Evolutionary conservation across 1,140 invertebrate genomes (phyloP), one percentile per base, ranked within the genome.

Genomic region (Plodia interpunctella): DNA sequence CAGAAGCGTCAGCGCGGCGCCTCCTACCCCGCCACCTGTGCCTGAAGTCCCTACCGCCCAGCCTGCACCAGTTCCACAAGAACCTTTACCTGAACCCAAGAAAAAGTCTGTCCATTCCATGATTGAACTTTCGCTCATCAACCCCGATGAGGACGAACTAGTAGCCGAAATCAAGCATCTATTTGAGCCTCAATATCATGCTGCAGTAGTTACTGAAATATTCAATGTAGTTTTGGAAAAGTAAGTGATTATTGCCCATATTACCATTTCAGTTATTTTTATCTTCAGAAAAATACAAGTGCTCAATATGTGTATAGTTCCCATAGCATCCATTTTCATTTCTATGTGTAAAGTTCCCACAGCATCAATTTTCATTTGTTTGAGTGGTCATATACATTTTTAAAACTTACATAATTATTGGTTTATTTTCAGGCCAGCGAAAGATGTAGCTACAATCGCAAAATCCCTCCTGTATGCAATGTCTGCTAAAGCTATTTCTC

Each of bases 161-260:
- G 64, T 74, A 3, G 53, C 55, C 10, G 78, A 88, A 15, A 60
- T 84, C 15, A 80, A 83, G 52, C 69, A 74, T 6, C 55, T 65
- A 0, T 78, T 80, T 64, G 55, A 64, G 20, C 56, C 71, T 1
- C 71, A 83, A 44, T 74, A 80, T 17, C 81, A 87, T 57, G 75
- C 78, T 17, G 78, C 71, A 15, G 67, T 84, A 21, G 65, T 88
- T n/a, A 75, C 72, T 6, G 83, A 87, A 69, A 82, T 87, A 62
- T 54, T 84, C 15, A 83, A 84, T 65, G 57, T 82, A 55, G 74
- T 70, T 13, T 53, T 86, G 6, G 83, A 88, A 55, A 86, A 78
- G 83, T 88, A 66, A 75, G 63, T 62, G 20, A 21, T 2, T 55
- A 21, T 52, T 11, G 11, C 2, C 18, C 50, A 52, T 13, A 4